Base-by-base conservation (phyloP, 1,140 invertebrate species). In the Procambarus clarkii region DNA sequence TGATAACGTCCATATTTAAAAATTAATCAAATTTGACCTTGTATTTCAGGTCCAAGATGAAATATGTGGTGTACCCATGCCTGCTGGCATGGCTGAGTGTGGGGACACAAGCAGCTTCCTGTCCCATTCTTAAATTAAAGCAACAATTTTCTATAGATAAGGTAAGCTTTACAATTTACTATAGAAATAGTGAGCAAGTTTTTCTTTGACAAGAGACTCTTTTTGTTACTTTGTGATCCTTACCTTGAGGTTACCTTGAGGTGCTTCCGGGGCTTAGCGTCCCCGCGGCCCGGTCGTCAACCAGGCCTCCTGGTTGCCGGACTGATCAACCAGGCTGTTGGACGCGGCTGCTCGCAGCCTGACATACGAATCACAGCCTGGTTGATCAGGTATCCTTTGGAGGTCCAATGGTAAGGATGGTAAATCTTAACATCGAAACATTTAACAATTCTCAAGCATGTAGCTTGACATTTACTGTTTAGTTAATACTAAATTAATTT, bases 81-180 rank as follows among this genome's bases (percentile, higher is more conserved):
- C 2, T 5, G 5, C 50, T 24, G 69, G 0, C 34, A 3, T 8
- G 4, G 69, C 69, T 74, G 69, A 34, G 69, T 74, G n/a, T 11
- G 11, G 7, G n/a, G 7, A 8, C 24, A 5, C 4, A 4, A 9
- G 69, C 69, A 0, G 24, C 69, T 8, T 44, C 60, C 13, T 84
- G 81, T 84, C 81, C 81, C 5, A 64, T 24, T n/a, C 50, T 84
- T 2, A 44, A 69, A 44, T 44, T 84, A 9, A 84, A 45, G 81
- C 18, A 84, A 46, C 44, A 84, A 8, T 84, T 84, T 44, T 84
- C 81, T 69, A 3, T 21, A 18, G 81, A 84, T 64, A 69, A 84
- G 81, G 81, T 84, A 69, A 44, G 15, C 3, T 84, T 2, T 64
- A 64, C 60, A 64, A 21, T 18, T 64, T 18, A 18, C 15, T 13